These are phyloP conservation scores for Rhopalosiphum nymphaeae DNA, from an alignment of 2,888 invertebrate genomes.

Conservation along the genomic window DNA sequence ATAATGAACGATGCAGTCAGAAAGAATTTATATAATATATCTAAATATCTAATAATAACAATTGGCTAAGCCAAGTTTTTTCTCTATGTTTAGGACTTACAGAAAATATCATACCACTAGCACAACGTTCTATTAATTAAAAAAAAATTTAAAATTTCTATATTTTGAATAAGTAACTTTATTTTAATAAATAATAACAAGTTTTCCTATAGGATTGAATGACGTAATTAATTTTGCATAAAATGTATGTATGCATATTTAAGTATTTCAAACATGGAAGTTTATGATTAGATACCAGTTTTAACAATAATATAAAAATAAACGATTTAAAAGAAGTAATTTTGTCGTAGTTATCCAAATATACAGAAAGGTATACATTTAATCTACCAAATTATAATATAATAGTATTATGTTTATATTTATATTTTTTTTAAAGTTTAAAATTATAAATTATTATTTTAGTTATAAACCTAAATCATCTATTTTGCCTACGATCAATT, in stretches of 20 bases:
- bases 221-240: background rate
- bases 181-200: background rate
- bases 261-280: background rate
- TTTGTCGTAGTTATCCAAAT: background rate
- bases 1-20: slow-evolving; percentile 43
- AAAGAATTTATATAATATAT: slow-evolving; percentile 44
- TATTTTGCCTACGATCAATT: background rate
- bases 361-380: background rate
- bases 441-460: background rate
- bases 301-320: background rate
- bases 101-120: background rate
- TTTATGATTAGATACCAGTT: background rate
- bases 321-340: too few relatives aligned
- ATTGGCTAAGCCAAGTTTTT: slow-evolving; percentile 51
- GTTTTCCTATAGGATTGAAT: background rate
- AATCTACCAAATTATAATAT: background rate
- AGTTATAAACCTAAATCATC: background rate
- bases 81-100: slow-evolving; percentile 46
- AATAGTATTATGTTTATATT: background rate
- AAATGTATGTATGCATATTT: background rate
- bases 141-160: background rate
- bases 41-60: slow-evolving; percentile 58
- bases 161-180: background rate
- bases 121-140: background rate
- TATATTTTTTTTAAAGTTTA: background rate